Percentiles rank a stretch among this genome's conserved stretches.
phyloP scores from a whole-genome alignment of 2,888 invertebrate species.

The Bombylius discolor region DNA sequence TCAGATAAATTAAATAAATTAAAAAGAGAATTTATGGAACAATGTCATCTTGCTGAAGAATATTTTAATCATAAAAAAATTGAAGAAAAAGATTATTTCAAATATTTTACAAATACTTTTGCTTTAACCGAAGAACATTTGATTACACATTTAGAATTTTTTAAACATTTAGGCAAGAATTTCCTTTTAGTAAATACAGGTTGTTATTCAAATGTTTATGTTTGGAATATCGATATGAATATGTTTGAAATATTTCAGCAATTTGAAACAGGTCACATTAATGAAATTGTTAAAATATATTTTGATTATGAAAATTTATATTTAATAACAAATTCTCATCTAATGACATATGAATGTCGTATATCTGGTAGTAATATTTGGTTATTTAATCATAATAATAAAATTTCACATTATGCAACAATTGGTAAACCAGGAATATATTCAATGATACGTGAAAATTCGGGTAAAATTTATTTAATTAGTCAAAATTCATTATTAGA shows the following conservation, averaged over 20 bases:
- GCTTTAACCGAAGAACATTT: constrained; percentile 5
- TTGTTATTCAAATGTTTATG: constrained; percentile 37
- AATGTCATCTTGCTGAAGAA: constrained; percentile 17
- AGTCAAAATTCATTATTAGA: constrained; percentile 21
- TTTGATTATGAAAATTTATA: constrained; percentile 19
- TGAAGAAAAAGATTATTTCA: constrained; percentile 37
- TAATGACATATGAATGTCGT: constrained; percentile 19
- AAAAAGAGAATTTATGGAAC: not conserved
- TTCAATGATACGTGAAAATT: constrained; percentile 17
- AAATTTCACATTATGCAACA: constrained; percentile 17
- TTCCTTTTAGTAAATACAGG: constrained; percentile 27
- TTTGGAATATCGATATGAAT: constrained; percentile 28
- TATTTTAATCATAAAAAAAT: constrained; percentile 22
- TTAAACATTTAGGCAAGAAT: not conserved
- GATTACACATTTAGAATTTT: constrained; percentile 8
- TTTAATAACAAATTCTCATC: constrained; percentile 26
- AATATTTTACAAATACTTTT: constrained; percentile 37
- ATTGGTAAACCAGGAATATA: constrained; percentile 16
- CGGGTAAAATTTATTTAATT: constrained; percentile 31
- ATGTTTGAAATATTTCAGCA: constrained; percentile 22
- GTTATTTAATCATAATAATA: constrained; percentile 16
- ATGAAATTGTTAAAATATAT: constrained; percentile 33
- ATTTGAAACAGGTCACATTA: constrained; percentile 38
- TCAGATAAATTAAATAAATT: not conserved
- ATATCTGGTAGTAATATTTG: constrained; percentile 21